Conservation (phyloP, 2,888 invertebrate genomes). For the Chirona hameri region DNA sequence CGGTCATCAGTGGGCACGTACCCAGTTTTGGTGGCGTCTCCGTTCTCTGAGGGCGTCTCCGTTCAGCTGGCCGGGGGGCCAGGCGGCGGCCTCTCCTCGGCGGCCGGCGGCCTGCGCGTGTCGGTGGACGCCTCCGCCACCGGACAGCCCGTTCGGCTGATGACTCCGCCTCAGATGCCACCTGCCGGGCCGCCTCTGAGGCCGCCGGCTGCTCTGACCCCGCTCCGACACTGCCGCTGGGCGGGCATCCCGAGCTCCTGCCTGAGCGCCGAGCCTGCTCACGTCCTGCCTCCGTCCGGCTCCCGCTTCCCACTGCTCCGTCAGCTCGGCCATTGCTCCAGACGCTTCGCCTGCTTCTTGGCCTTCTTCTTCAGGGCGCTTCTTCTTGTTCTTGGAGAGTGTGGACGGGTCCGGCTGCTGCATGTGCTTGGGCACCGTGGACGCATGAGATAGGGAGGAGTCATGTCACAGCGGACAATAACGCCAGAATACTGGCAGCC, state of each 20-base stretch:
- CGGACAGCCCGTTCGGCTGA: background rate
- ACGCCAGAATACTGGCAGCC: no score
- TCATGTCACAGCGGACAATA: no score
- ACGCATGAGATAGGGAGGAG: slow-evolving; percentile 34
- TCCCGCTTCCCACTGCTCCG: slow-evolving; percentile 73
- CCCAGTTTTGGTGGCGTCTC: slow-evolving; percentile 2
- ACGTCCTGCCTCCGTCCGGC: slow-evolving; percentile 38
- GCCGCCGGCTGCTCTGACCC: background rate
- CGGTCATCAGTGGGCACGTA: background rate
- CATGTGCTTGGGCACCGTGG: slow-evolving; percentile 39
- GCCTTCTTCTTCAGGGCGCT: slow-evolving; percentile 93
- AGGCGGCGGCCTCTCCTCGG: background rate
- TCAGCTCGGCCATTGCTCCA: slow-evolving; percentile 93
- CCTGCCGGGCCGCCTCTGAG: background rate
- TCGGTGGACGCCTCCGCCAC: background rate
- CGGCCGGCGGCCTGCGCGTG: background rate
- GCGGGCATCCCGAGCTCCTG: background rate
- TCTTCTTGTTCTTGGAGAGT: slow-evolving; percentile 96
- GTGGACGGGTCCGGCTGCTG: slow-evolving; percentile 60
- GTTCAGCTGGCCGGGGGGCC: background rate
- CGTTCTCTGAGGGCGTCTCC: background rate
- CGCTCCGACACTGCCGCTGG: no score
- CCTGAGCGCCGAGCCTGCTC: background rate
- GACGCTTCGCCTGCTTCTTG: slow-evolving; percentile 84
- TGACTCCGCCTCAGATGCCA: no score